Evolutionary conservation across 2,888 invertebrate species (phyloP).

Genomic region (Spisula solida): DNA sequence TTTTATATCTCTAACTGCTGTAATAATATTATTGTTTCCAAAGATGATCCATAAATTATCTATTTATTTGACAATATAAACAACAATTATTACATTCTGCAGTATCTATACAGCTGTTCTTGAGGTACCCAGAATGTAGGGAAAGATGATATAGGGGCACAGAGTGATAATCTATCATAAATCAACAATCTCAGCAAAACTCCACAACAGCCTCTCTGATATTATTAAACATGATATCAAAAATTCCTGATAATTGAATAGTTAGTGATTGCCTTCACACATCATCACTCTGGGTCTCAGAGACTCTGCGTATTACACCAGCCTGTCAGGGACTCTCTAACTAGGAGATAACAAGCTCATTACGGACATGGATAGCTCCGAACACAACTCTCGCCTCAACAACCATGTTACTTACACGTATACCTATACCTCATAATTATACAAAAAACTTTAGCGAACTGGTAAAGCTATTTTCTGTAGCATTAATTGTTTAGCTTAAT

Average conservation of each 20-base stretch:
- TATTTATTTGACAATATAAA: constrained; percentile 15
- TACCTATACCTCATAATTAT: not conserved
- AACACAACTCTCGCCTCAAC: not conserved
- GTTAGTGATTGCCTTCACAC: not conserved
- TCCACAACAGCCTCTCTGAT: not conserved
- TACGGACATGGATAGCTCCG: constrained; percentile 10
- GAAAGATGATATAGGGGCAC: not conserved
- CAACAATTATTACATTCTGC: not conserved
- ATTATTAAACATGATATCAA: constrained; percentile 9
- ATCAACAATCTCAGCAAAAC: not conserved
- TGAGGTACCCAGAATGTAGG: not conserved
- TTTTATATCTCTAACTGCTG: constrained; percentile 6
- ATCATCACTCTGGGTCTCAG: not conserved
- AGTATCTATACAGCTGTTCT: not conserved
- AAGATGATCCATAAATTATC: constrained; percentile 11
- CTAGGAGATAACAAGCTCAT: constrained; percentile 18
- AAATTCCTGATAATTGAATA: not conserved
- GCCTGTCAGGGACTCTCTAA: constrained; percentile 16
- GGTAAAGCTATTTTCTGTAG: constrained; percentile 22
- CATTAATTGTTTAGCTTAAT: constrained; percentile 2
- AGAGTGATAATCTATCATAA: not conserved
- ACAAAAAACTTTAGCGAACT: not conserved
- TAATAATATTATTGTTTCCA: constrained; percentile 25
- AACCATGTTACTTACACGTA: not conserved
- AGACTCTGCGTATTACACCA: not conserved